Evolutionary conservation across 1,140 invertebrate species (phyloP), one percentile per base, ranked within the genome.

Genomic region (Bombus confusus): DNA sequence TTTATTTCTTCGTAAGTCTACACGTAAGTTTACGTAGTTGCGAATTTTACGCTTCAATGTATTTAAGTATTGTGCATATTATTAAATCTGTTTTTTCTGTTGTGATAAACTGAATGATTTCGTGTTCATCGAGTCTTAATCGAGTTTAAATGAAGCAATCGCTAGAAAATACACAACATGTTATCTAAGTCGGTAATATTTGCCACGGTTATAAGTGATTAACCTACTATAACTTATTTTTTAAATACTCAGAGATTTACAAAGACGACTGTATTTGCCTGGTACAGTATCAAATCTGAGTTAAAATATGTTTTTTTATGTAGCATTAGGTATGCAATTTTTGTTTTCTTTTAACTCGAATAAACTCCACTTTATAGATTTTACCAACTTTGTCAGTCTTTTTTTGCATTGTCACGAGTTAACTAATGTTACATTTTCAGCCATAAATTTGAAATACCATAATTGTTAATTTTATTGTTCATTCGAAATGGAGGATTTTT

Each of bases 381-480:
- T 0, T n/a, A 59, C 8, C 28, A 59, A 59, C 3, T 28, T 12
- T 8, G n/a, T 75, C 47, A 6, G 22, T 95, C 86, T 22, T 96
- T 96, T 90, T 96, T 96, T 52, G 47, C 9, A 96, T 91, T 4
- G 92, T 91, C 9, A 96, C 93, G 80, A 95, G 87, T 92, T 95
- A 93, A 86, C 90, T 92, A 28, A 88, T 92, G 43, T 91, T 52
- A 52, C 5, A 52, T 52, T 52, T 18, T 52, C 18, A 18, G 5
- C 0, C 47, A 18, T 3, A 52, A 52, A 52, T 52, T 22, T 52
- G 47, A 52, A 52, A 52, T 52, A 18, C 47, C 5, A 52, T 6
- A 52, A 52, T 52, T 52, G 47, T 52, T 52, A 52, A 52, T 52
- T 52, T 6, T 52, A 52, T 52, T 52, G 18, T 52, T 47, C 5